Base-by-base conservation (phyloP, 2,113 vertebrate species). In the Catharus minimus region DNA sequence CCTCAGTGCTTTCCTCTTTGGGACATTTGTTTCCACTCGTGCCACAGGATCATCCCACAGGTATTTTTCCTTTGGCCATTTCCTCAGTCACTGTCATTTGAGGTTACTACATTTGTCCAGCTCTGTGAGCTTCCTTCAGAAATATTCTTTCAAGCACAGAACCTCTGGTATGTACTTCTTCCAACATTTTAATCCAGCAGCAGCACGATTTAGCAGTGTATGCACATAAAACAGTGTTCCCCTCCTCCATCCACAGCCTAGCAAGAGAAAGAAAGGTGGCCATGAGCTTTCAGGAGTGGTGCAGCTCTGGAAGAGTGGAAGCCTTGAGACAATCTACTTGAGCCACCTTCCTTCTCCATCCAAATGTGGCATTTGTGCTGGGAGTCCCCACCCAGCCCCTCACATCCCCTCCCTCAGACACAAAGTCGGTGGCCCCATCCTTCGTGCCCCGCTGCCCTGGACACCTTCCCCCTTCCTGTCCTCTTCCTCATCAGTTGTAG, bases 201-300 rank as follows among this genome's bases (percentile, higher is more conserved):
- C 26, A 83, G 24, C 11, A 38, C 11, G 24, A 76, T 53, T 47
- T 65, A 68, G 27, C 0, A 0, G 20, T 27, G 8, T 43, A 20
- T 11, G n/a, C 3, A 36, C 11, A 11, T 26, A 47, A 38, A 21
- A 41, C 8, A 43, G 24, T 17, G 24, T 55, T 89, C n/a, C 5
- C 11, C 11, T 62, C 11, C 36, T 55, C 1, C 0, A 36, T 28
- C 32, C 55, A n/a, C 55, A n/a, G 58, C 8, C 39, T 19, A 41
- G 30, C 3, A 53, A 22, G 67, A 65, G 33, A 50, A 4, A 52
- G 11, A 3, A 21, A 56, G n/a, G 73, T 55, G 18, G 26, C 32
- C 6, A 1, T 9, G 22, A 1, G 0, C 18, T 66, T 88, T 66
- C 28, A 36, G 47, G 16, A 55, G 3, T 38, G 16, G 23, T 66